These are phyloP conservation scores for Aphodius sticticus DNA, from an alignment of 2,888 invertebrate genomes.

Conservation along the genomic window DNA sequence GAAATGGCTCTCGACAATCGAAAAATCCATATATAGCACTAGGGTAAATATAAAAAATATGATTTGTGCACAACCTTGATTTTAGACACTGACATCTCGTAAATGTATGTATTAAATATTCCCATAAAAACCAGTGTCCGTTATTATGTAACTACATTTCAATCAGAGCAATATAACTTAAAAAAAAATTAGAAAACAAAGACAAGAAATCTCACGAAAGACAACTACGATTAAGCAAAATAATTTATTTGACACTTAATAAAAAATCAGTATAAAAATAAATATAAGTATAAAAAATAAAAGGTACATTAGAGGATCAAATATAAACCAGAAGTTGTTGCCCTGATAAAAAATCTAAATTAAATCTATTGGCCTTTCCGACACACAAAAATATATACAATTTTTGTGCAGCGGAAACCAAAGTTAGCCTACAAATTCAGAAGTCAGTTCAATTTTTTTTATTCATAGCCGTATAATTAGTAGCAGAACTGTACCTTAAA, in stretches of 20 bases:
- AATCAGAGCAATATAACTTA: not conserved
- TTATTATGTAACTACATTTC: not conserved
- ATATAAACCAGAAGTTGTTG: constrained; percentile 1
- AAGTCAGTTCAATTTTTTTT: not conserved
- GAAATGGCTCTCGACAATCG: not conserved
- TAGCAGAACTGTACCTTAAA: not conserved
- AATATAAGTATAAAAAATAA: constrained; percentile 21
- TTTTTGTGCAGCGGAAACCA: not conserved
- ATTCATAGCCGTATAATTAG: not conserved
- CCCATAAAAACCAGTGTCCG: not conserved
- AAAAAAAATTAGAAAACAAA: not conserved
- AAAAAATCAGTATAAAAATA: constrained; percentile 17
- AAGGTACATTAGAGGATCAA: constrained; percentile 20
- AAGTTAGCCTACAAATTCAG: not conserved
- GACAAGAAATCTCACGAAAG: constrained; percentile 9
- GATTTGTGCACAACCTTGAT: constrained; percentile 38
- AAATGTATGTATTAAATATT: not conserved
- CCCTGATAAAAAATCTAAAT: constrained; percentile 4
- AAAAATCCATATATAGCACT: not conserved
- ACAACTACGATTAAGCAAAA: constrained; percentile 19
- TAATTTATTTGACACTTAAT: constrained; percentile 20
- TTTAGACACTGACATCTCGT: constrained; percentile 32
- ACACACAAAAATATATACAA: not conserved
- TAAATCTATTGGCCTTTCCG: not conserved
- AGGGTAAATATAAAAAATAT: constrained; percentile 35